phyloP scores from a whole-genome alignment of 2,888 invertebrate genomes.

The Cheilosia grossa region DNA sequence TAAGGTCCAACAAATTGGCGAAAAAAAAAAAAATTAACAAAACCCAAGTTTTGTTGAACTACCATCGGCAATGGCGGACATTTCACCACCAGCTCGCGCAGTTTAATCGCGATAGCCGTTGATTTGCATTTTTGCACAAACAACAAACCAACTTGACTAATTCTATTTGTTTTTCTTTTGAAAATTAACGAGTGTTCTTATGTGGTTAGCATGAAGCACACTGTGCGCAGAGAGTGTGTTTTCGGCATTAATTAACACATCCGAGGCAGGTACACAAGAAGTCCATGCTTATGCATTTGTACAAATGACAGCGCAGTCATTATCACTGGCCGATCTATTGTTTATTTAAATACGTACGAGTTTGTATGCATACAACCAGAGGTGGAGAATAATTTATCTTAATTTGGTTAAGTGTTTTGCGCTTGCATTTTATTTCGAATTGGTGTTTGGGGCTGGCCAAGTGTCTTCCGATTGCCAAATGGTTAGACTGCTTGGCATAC shows the following conservation, averaged over 20 bases:
- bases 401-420: constrained; percentile 4
- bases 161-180: constrained; percentile 43
- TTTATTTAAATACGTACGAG: constrained; percentile 42
- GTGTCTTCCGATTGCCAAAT: constrained; percentile 63
- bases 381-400: constrained; percentile 26
- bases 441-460: constrained; percentile 9
- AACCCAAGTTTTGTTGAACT: background rate
- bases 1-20: background rate
- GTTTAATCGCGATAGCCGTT: constrained; percentile 34
- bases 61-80: constrained; percentile 34
- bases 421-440: constrained; percentile 46
- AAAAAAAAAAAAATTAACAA: background rate
- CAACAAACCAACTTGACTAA: constrained; percentile 9
- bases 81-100: constrained; percentile 38
- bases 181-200: constrained; percentile 26
- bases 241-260: constrained; percentile 63
- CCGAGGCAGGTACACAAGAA: constrained; percentile 29
- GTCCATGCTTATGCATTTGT: constrained; percentile 31
- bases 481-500: background rate
- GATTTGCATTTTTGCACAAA: constrained; percentile 48
- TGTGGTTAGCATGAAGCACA: constrained; percentile 10
- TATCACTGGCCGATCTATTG: constrained; percentile 53
- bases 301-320: constrained; percentile 36
- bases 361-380: background rate
- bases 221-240: constrained; percentile 21